Base-by-base conservation (phyloP, 2,113 vertebrate genomes). In the Sinocyclocheilus grahami region DNA sequence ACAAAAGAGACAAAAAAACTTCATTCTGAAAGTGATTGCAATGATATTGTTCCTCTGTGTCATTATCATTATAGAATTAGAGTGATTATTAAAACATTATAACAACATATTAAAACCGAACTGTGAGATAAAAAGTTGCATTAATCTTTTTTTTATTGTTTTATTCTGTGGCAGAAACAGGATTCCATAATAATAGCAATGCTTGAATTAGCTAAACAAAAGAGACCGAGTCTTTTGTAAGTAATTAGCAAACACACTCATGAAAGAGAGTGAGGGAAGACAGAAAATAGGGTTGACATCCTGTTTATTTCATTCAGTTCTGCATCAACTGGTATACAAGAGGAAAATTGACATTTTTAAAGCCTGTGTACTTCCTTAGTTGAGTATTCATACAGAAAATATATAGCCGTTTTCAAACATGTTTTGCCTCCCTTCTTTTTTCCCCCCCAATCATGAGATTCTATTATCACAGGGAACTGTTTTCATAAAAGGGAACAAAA, bases 231-330 rank as follows among this genome's bases (percentile, higher is more conserved):
- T 69, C 3, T 37, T 37, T 37, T 71, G 7, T 69, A 20, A 18
- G 5, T 8, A 67, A 67, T 18, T 69, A 30, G 37, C 27, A 22
- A 42, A 37, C 42, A 78, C 60, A 46, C 2, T 33, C 14, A 85
- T 22, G 4, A 33, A 8, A 6, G 18, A 11, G 18, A 48, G 11
- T 30, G 20, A 42, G 20, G 71, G 22, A 74, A 82, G 14, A 46
- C 46, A n/a, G 3, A n/a, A 63, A 20, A 42, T 33, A 27, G n/a
- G 14, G 58, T 30, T 86, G 78, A 60, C 55, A 62, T 80, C 24
- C 13, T 71, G 22, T 86, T 86, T 86, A 86, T 86, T 86, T 82
- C 2, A 62, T 63, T 80, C 24, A 48, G 24, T 30, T 65, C 62
- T 48, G 62, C 20, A 48, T 18, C 8, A 67, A 10, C 14, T 37